Evolutionary conservation across 2,888 invertebrate genomes (phyloP), one percentile per base, ranked within the genome.

Genomic region (Ptycholaimellus sp.): DNA sequence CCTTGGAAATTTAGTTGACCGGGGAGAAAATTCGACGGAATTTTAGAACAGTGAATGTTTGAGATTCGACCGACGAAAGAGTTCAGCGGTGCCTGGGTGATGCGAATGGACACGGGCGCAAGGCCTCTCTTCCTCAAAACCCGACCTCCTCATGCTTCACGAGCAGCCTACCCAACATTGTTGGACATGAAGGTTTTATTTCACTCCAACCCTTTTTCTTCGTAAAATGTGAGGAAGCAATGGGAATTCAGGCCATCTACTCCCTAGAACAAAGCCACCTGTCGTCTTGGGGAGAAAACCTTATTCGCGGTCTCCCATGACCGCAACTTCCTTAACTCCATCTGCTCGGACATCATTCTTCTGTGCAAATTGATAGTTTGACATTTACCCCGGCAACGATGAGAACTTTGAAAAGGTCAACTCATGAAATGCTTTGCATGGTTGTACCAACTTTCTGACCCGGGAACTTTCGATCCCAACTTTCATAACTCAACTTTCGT

Each of bases 151-250:
- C 32, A 64, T 96, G 37, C 74, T 96, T 27, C 54, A 53, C 50
- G 96, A 96, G 70, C 96, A 96, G 25, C 93, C 96, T 0, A 96
- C 96, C 76, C n/a, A n/a, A n/a, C n/a, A n/a, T 93, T 93, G 93
- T 82, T 96, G 72, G 87, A 87, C 58, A 90, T 96, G 61, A 85
- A 93, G 49, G n/a, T n/a, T n/a, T n/a, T n/a, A n/a, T n/a, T n/a
- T n/a, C n/a, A n/a, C n/a, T n/a, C n/a, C n/a, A n/a, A n/a, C n/a
- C n/a, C n/a, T n/a, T n/a, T n/a, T n/a, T n/a, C n/a, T n/a, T n/a
- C n/a, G n/a, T n/a, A n/a, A n/a, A n/a, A n/a, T n/a, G n/a, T n/a
- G n/a, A n/a, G n/a, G n/a, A n/a, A n/a, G n/a, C n/a, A n/a, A n/a
- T n/a, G n/a, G n/a, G n/a, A n/a, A n/a, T n/a, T n/a, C n/a, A n/a